These are phyloP conservation scores for Phortica variegata DNA, from an alignment of 1,140 invertebrate genomes.

Conservation along the genomic window DNA sequence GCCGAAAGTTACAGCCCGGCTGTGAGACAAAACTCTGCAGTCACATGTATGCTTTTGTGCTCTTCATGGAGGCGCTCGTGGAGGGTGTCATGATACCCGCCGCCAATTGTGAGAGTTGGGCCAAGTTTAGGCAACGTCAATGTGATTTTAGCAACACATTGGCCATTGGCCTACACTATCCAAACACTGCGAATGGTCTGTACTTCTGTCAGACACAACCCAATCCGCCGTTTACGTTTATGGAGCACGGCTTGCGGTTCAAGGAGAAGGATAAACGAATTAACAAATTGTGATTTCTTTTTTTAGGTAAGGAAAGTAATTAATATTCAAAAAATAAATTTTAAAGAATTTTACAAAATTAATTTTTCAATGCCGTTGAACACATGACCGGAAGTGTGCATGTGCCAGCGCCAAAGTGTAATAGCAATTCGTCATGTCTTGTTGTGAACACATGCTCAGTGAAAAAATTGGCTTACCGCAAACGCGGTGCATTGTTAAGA, in stretches of 20 bases:
- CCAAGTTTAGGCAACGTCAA: conserved; percentile 40
- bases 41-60: conserved; percentile 48
- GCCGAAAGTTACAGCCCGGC: conserved; percentile 42
- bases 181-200: conserved; percentile 28
- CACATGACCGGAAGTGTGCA: too few relatives aligned
- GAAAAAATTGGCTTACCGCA: too few relatives aligned
- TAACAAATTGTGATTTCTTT: too few relatives aligned
- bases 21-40: conserved; percentile 45
- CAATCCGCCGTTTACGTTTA: conserved; percentile 47
- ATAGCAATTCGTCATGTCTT: too few relatives aligned
- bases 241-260: conserved; percentile 45
- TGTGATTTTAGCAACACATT: conserved; percentile 43
- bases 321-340: too few relatives aligned
- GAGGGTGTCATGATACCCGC: conserved; percentile 46
- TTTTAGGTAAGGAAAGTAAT: too few relatives aligned
- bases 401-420: too few relatives aligned
- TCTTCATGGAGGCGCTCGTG: conserved; percentile 50
- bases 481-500: too few relatives aligned
- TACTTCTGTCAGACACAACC: conserved; percentile 49
- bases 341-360: too few relatives aligned
- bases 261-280: too few relatives aligned
- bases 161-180: conserved; percentile 43
- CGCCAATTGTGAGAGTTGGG: conserved; percentile 50
- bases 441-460: too few relatives aligned
- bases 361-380: too few relatives aligned